Evolutionary conservation across 2,888 invertebrate genomes (phyloP).

Genomic region (Xestia c-nigrum): DNA sequence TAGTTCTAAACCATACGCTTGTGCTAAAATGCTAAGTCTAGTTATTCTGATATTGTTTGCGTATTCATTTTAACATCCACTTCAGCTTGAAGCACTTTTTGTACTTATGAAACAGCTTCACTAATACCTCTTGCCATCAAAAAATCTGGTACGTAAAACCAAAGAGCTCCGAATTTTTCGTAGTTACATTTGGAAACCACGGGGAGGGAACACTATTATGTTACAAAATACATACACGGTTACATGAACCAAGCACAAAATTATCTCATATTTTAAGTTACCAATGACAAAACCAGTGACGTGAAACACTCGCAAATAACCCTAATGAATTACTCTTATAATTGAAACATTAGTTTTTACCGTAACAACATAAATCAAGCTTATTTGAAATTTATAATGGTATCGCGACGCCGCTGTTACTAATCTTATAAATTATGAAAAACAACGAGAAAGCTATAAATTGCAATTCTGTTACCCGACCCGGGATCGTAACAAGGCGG

Average conservation of each 20-base stretch:
- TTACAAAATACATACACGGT: no score
- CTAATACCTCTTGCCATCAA: background rate
- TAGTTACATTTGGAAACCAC: background rate
- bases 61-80: conserved; percentile 32
- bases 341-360: conserved; percentile 75
- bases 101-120: background rate
- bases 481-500: conserved; percentile 63
- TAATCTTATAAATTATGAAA: conserved; percentile 87
- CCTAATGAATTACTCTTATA: conserved; percentile 22
- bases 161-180: background rate
- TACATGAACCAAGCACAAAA: background rate
- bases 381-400: conserved; percentile 83
- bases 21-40: conserved; percentile 20
- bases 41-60: conserved; percentile 45
- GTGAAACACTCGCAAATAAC: background rate
- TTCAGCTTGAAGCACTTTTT: conserved; percentile 2
- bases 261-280: background rate
- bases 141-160: background rate
- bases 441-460: conserved; percentile 84
- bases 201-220: no score
- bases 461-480: conserved; percentile 77
- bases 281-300: background rate
- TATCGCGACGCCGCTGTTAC: conserved; percentile 72
- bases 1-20: conserved; percentile 39
- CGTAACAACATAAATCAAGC: conserved; percentile 77